Conservation (phyloP, 1,140 invertebrate genomes). For the Rhyacophila brunnea region DNA sequence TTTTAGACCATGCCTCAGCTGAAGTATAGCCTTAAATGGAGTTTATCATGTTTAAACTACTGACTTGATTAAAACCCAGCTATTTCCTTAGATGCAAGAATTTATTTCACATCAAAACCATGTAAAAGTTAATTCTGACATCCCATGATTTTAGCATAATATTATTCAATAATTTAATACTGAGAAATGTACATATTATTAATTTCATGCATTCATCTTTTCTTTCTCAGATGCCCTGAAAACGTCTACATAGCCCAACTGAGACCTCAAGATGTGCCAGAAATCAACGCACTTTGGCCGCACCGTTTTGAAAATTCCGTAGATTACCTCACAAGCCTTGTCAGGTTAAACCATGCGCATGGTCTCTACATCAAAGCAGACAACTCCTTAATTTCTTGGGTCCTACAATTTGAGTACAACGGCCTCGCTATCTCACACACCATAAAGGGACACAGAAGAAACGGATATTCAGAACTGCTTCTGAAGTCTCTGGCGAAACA, state of each 20-base stretch:
- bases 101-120: too few species aligned
- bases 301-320: constrained; percentile 36
- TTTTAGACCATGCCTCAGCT: too few species aligned
- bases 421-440: constrained; percentile 36
- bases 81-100: too few species aligned
- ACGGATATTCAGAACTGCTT: constrained; percentile 22
- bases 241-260: constrained; percentile 37
- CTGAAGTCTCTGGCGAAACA: constrained; percentile 10
- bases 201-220: background rate
- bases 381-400: constrained; percentile 38
- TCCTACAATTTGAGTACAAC: constrained; percentile 38
- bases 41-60: too few species aligned
- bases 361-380: constrained; percentile 37
- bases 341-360: constrained; percentile 37
- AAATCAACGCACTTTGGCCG: constrained; percentile 37
- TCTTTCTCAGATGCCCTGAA: constrained; percentile 36
- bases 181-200: too few species aligned
- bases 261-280: constrained; percentile 23
- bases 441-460: constrained; percentile 14
- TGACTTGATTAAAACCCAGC: too few species aligned
- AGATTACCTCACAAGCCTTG: constrained; percentile 32
- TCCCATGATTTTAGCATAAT: too few species aligned
- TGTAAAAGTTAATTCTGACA: too few species aligned
- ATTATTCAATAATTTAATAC: too few species aligned
- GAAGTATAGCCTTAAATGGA: too few species aligned